Evolutionary conservation across 2,113 vertebrate genomes (phyloP), one percentile per base, ranked within the genome.

Genomic region (Notothenia rossii): DNA sequence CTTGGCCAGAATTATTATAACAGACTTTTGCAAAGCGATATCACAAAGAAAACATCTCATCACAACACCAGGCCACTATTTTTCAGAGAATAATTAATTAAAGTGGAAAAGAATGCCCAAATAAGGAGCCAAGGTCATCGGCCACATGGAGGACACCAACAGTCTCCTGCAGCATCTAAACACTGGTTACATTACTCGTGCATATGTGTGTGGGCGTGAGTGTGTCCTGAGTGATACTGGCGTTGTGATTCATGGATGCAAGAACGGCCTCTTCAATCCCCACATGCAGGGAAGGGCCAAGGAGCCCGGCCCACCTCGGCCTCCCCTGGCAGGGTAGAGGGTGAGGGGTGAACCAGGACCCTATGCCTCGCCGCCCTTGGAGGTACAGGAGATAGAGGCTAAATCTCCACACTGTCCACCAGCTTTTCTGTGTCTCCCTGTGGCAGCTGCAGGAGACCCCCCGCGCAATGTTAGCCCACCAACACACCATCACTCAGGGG

Each of bases 391-490:
- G 77, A 87, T 87, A 61, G 58, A 91, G 92, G 91, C 90, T 85
- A 79, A 89, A 92, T 90, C 79, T 85, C 88, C 84, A 80, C 82
- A 43, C 85, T 77, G 58, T 90, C 91, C 82, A 86, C 92, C 95
- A 94, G 94, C 93, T 92, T 94, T 91, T 77, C 84, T 83, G 91
- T 80, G 91, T 94, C 94, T 94, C 93, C 94, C 94, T 70, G 91
- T 92, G 94, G 92, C 93, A 92, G 95, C 93, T 94, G 96, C 84
- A 85, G 86, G 89, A 88, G 91, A 81, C 79, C 86, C 83, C 75
- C 90, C 63, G 25, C 80, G 90, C 91, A 82, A 84, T 75, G 73
- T 72, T 78, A 91, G 81, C 73, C 78, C 84, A 81, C 72, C 77
- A 56, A 79, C 56, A 81, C 65, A 29, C 91, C 88, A 93, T 92